Evolutionary conservation across 1,140 invertebrate species (phyloP).

Genomic region (Sitobion miscanthi): DNA sequence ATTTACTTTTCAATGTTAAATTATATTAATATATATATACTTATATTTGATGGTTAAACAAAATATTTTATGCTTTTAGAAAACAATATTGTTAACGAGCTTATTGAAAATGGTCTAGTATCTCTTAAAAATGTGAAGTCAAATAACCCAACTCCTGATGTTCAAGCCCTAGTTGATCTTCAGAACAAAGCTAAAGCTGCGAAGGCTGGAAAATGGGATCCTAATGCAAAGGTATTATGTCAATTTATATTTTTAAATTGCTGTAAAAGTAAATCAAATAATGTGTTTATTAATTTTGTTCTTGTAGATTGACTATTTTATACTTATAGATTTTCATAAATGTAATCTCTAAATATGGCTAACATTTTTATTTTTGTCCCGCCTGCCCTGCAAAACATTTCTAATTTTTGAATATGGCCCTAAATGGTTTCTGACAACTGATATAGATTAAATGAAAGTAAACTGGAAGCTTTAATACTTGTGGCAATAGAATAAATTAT

Average conservation of each 20-base stretch:
- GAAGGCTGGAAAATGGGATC: conserved; percentile 86
- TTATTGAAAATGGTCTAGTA: conserved; percentile 87
- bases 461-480: too few species aligned
- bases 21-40: conserved; percentile 67
- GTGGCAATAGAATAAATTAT: too few species aligned
- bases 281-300: too few species aligned
- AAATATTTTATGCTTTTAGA: conserved; percentile 64
- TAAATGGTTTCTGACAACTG: too few species aligned
- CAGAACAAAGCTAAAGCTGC: conserved; percentile 89
- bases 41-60: conserved; percentile 58
- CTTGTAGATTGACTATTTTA: too few species aligned
- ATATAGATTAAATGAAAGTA: too few species aligned
- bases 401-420: too few species aligned
- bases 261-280: too few species aligned
- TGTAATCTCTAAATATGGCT: too few species aligned
- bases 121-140: conserved; percentile 81
- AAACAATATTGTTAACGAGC: conserved; percentile 86
- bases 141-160: conserved; percentile 70
- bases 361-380: too few species aligned
- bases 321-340: too few species aligned
- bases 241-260: background rate
- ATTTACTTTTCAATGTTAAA: background rate
- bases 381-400: too few species aligned
- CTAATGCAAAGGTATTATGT: conserved; percentile 50
- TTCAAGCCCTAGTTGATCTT: conserved; percentile 78